Percentiles rank a stretch among this genome's conserved stretches.
Evolutionary conservation across 2,888 invertebrate genomes (phyloP).

Genomic region (Brenthis daphne): DNA sequence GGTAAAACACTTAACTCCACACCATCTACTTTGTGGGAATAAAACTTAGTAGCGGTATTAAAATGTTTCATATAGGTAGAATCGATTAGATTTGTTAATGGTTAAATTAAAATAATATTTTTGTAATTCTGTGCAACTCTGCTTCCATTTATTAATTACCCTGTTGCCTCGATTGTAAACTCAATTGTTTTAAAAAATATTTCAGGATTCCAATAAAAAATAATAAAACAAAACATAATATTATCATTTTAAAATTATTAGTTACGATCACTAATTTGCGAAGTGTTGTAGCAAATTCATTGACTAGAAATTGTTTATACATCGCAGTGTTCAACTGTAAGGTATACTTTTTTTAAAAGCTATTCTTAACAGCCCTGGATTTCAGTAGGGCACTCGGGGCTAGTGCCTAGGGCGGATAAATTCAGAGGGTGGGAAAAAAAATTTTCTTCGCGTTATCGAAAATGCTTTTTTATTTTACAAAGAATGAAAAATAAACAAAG

Average conservation of each 20-base stretch:
- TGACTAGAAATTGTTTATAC: constrained; percentile 65
- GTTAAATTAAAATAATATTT: constrained; percentile 11
- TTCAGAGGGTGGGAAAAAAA: no score
- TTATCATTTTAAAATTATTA: neutral
- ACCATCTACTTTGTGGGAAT: neutral
- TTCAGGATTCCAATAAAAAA: constrained; percentile 17
- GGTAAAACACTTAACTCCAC: constrained; percentile 14
- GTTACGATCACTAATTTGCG: constrained; percentile 49
- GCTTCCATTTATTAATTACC: constrained; percentile 34
- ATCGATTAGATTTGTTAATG: neutral
- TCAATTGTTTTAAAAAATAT: neutral
- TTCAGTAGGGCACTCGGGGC: no score
- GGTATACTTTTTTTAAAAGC: neutral
- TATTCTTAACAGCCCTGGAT: neutral
- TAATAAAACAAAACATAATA: constrained; percentile 39
- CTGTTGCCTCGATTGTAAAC: constrained; percentile 38
- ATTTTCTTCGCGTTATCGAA: no score
- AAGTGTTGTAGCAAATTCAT: constrained; percentile 60
- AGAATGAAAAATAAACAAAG: no score
- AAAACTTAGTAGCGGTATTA: neutral
- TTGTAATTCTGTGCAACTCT: constrained; percentile 23
- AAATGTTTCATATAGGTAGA: neutral
- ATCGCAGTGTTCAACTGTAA: constrained; percentile 23
- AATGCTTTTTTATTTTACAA: no score
- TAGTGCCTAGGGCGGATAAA: no score